Base-by-base conservation (phyloP, 2,797 vertebrate genomes). In the Anisognathus igniventris region DNA sequence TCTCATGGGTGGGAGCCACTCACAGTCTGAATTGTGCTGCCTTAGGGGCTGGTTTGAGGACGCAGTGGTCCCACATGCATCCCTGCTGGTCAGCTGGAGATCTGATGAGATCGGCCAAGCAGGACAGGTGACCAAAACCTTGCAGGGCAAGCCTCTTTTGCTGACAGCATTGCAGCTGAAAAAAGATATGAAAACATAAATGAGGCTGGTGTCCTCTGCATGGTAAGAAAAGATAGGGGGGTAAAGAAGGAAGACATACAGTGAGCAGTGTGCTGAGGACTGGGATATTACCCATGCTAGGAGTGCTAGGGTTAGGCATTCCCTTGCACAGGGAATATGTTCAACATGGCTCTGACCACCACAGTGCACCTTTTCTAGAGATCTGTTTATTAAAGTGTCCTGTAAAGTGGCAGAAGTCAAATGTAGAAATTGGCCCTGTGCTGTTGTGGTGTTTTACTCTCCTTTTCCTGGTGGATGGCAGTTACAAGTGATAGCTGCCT, bases 1-100 rank as follows among this genome's bases (percentile, higher is more conserved):
- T 50, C 64, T 68, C 14, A 7, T 12, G 28, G 5, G 9, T 1
- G 2, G 33, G 33, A 68, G 24, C 42, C 53, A 54, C 20, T 37
- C 47, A 39, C 0, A 35, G 0, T 66, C 23, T 70, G 51, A 70
- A 28, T 24, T 56, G 24, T 0, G 0, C 56, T 68, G 51, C 12
- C 11, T 73, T 45, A 33, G n/a, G 4, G 9, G 4, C 24, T 39
- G 8, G 6, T 45, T 86, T 79, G 8, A 12, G n/a, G 10, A 8
- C 54, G 24, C 37, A 60, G 1, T 22, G 18, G 39, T 73, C 30
- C 37, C 50, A 54, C n/a, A 31, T 0, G 1, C 33, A 40, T 75
- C 25, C 31, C n/a, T 0, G 0, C 67, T 50, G 72, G 10, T 15
- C 40, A 56, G 14, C 60, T 58, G 61, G 56, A 64, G 27, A 54